Conservation (phyloP, 2,888 invertebrate genomes). For the Ectemnius continuus region DNA sequence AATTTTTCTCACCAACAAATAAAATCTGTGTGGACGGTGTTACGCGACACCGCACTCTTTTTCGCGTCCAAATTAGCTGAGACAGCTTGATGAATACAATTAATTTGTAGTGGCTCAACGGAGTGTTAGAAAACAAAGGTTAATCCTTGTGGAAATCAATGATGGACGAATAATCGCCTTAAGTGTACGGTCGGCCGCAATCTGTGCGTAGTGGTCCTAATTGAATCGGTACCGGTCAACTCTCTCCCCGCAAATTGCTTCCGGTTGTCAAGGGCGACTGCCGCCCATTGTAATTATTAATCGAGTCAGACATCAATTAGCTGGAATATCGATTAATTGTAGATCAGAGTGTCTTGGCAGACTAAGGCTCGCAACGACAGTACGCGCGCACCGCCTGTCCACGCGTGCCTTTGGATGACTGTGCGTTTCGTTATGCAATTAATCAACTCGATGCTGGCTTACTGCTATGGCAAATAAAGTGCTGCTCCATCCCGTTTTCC, state of each 20-base stretch:
- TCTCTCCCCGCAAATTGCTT: slow-evolving; percentile 23
- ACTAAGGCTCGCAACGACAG: slow-evolving; percentile 10
- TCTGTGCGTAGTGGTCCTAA: neutral
- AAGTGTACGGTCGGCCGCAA: neutral
- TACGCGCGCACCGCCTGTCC: slow-evolving; percentile 57
- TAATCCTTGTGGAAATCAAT: no score
- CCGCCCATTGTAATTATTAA: slow-evolving; percentile 66
- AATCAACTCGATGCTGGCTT: slow-evolving; percentile 42
- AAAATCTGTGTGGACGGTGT: neutral
- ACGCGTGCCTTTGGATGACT: slow-evolving; percentile 61
- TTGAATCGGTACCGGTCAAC: slow-evolving; percentile 10
- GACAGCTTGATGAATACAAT: no score
- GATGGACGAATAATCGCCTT: no score
- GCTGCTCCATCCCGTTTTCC: neutral
- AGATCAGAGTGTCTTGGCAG: slow-evolving; percentile 57
- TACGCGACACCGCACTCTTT: neutral
- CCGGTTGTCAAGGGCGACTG: slow-evolving; percentile 21
- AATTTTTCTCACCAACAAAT: neutral
- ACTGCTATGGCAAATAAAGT: neutral
- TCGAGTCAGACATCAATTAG: slow-evolving; percentile 71
- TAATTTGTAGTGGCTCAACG: no score
- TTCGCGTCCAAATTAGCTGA: neutral
- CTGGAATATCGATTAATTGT: slow-evolving; percentile 66
- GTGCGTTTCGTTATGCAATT: slow-evolving; percentile 59
- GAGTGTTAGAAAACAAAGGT: no score